phyloP scores from a whole-genome alignment of 2,888 invertebrate genomes.

The Rapana venosa region DNA sequence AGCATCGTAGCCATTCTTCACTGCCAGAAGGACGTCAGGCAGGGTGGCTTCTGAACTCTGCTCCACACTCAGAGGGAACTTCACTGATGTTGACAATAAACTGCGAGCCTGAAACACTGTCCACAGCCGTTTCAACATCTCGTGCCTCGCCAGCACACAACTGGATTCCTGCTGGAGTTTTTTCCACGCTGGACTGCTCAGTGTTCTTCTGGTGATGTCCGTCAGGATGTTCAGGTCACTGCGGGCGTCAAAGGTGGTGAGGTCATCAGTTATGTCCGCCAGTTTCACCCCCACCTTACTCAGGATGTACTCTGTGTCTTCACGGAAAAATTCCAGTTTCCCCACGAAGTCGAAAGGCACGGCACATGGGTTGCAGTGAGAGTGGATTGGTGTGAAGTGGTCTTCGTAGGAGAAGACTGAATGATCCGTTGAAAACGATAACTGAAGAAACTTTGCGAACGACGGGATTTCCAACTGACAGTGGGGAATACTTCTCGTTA shows the following conservation, averaged over 20 bases:
- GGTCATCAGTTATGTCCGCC: not conserved
- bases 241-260: constrained; percentile 16
- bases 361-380: constrained; percentile 14
- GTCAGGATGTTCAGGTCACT: constrained; percentile 34
- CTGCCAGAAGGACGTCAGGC: not conserved
- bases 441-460: not conserved
- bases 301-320: constrained; percentile 28
- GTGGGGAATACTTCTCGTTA: not conserved
- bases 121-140: constrained; percentile 30
- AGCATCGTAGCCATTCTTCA: constrained; percentile 14
- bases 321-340: constrained; percentile 25
- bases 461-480: constrained; percentile 15
- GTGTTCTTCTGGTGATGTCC: not conserved
- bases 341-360: constrained; percentile 18
- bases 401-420: not conserved
- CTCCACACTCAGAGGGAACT: not conserved
- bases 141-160: not conserved
- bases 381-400: constrained; percentile 19
- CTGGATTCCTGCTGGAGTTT: not conserved
- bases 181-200: constrained; percentile 18
- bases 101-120: constrained; percentile 41
- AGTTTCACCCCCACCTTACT: not conserved
- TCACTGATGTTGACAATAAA: constrained; percentile 21
- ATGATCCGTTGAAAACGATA: not conserved
- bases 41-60: not conserved